These are phyloP conservation scores for Apis mellifera DNA, from an alignment of 1,140 invertebrate genomes.

Conservation along the genomic window Amel_HAv3.1 CM009932.2:7648001-7648500, in stretches of 20 bases:
- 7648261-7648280: slow-evolving; percentile 31
- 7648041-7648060: too few species aligned
- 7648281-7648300: slow-evolving; percentile 26
- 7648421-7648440: not conserved
- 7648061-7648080: too few species aligned
- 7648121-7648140: too few species aligned
- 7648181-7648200: slow-evolving; percentile 23
- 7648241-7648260: slow-evolving; percentile 60
- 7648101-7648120: too few species aligned
- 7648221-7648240: slow-evolving; percentile 52
- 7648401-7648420: not conserved
- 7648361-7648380: slow-evolving; percentile 17
- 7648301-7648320: slow-evolving; percentile 37
- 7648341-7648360: slow-evolving; percentile 9
- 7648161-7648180: not conserved
- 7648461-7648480: not conserved
- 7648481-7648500: too few species aligned
- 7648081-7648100: too few species aligned
- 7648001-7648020: not conserved
- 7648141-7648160: not conserved
- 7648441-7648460: too few species aligned
- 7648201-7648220: not conserved
- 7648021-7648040: too few species aligned
- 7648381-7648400: not conserved
- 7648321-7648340: not conserved